Conservation (phyloP, 2,888 invertebrate species). For the Zaprionus lineosus region DNA sequence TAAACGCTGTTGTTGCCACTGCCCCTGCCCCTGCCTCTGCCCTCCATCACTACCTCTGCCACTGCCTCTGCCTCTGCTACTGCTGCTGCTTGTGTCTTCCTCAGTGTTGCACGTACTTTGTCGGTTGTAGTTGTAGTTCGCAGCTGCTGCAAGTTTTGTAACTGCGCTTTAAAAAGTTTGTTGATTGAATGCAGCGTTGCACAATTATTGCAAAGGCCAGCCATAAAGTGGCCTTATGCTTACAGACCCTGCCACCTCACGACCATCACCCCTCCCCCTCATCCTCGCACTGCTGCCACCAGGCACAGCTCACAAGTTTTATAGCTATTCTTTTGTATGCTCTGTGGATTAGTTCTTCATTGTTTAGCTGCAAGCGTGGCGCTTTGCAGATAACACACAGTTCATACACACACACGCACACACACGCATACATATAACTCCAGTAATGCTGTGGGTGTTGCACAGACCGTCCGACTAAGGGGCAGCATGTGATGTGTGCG, state of each 20-base stretch:
- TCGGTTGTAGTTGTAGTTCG: slow-evolving; percentile 18
- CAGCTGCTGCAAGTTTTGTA: slow-evolving; percentile 64
- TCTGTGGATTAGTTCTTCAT: slow-evolving; percentile 75
- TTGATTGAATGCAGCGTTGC: slow-evolving; percentile 74
- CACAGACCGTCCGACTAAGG: not conserved
- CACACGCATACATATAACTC: slow-evolving; percentile 10
- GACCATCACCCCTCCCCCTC: too few relatives aligned
- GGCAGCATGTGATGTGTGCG: slow-evolving; percentile 42
- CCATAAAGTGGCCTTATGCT: slow-evolving; percentile 71
- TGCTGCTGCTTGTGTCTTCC: slow-evolving; percentile 29
- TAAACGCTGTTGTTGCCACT: slow-evolving; percentile 56
- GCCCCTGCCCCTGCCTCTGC: not conserved
- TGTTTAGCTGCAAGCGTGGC: slow-evolving; percentile 72
- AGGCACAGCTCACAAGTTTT: slow-evolving; percentile 63
- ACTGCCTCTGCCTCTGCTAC: slow-evolving; percentile 23
- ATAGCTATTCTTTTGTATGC: slow-evolving; percentile 76
- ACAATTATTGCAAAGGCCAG: slow-evolving; percentile 77
- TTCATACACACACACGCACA: slow-evolving; percentile 15
- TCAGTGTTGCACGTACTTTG: slow-evolving; percentile 48
- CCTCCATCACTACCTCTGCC: slow-evolving; percentile 1
- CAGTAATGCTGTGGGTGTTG: slow-evolving; percentile 46
- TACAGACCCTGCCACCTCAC: slow-evolving; percentile 21
- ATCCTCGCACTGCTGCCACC: slow-evolving; percentile 8
- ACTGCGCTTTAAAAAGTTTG: slow-evolving; percentile 75
- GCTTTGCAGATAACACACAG: slow-evolving; percentile 61